phyloP scores from a whole-genome alignment of 2,113 vertebrate species.

The Xenopus tropicalis region UCB_Xtro_10.0 CM004450.2:67637501-67638000 shows the following conservation, averaged over 20 bases:
- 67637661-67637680: constrained; percentile 84
- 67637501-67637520: constrained; percentile 6
- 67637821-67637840: constrained; percentile 92
- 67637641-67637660: constrained; percentile 66
- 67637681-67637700: constrained; percentile 89
- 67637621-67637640: constrained; percentile 52
- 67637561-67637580: constrained; percentile 77
- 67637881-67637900: constrained; percentile 95
- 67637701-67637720: constrained; percentile 89
- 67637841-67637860: constrained; percentile 93
- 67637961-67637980: constrained; percentile 85
- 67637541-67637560: constrained; percentile 7
- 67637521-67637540: constrained; percentile 14
- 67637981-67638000: constrained; percentile 86
- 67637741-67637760: constrained; percentile 89
- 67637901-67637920: constrained; percentile 95
- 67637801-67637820: constrained; percentile 86
- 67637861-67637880: constrained; percentile 92
- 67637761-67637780: constrained; percentile 87
- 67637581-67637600: constrained; percentile 89
- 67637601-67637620: constrained; percentile 56
- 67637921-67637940: constrained; percentile 92
- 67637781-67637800: constrained; percentile 79
- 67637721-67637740: constrained; percentile 95
- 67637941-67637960: constrained; percentile 90